phyloP scores from a whole-genome alignment of 1,140 invertebrate genomes.

The Hylyphantes graminicola region DNA sequence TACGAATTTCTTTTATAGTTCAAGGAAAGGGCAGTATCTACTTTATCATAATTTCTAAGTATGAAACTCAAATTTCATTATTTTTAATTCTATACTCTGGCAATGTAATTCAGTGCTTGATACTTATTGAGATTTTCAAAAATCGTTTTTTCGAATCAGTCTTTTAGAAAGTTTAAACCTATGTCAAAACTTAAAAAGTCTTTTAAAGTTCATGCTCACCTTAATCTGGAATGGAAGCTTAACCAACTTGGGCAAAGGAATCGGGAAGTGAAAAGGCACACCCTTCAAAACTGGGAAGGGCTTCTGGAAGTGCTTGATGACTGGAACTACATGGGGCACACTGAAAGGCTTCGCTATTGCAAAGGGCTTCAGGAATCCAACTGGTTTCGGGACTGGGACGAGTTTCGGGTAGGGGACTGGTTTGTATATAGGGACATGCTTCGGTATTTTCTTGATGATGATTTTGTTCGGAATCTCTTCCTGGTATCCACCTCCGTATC shows the following conservation, averaged over 20 bases:
- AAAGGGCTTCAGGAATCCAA: slow-evolving; percentile 49
- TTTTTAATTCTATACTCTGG: too few species aligned
- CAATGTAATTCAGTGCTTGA: too few species aligned
- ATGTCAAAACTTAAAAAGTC: too few species aligned
- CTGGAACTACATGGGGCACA: slow-evolving; percentile 58
- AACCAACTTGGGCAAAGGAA: slow-evolving; percentile 53
- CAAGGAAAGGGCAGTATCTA: too few species aligned
- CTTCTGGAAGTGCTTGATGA: slow-evolving; percentile 61
- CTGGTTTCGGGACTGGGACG: slow-evolving; percentile 50
- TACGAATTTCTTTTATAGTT: too few species aligned
- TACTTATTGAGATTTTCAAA: too few species aligned
- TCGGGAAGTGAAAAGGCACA: slow-evolving; percentile 47
- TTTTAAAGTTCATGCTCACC: background rate
- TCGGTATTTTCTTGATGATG: slow-evolving; percentile 55
- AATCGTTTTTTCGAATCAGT: too few species aligned
- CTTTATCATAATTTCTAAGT: too few species aligned
- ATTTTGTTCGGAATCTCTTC: slow-evolving; percentile 47
- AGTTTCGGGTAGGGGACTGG: slow-evolving; percentile 42
- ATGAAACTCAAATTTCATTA: too few species aligned
- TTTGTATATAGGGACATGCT: slow-evolving; percentile 50
- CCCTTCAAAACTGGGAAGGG: slow-evolving; percentile 56
- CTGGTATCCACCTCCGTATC: slow-evolving; percentile 61
- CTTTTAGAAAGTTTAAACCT: too few species aligned
- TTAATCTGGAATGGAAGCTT: slow-evolving; percentile 55
- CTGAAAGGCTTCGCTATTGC: slow-evolving; percentile 52